Evolutionary conservation across 2,888 invertebrate species (phyloP), one percentile per base, ranked within the genome.

Genomic region (Dynastes tityus): DNA sequence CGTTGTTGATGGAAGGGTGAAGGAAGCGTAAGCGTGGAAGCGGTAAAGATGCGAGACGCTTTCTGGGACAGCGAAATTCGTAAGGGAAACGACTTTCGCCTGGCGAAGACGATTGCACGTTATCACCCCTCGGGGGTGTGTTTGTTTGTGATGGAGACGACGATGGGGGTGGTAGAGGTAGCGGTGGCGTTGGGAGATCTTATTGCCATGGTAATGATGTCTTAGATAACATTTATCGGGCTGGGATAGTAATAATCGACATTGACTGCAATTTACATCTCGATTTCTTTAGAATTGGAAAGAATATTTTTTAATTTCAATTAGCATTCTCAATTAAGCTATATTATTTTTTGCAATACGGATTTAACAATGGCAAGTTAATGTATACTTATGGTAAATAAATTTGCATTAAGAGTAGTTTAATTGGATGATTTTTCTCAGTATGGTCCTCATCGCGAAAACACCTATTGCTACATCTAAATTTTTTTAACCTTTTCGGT

Each of bases 221-320:
- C 51, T 70, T 51, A 64, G 70, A 53, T 70, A 51, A 49, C 11
- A 51, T 51, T 67, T 67, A 67, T 67, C 67, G 40, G 61, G 61
- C 8, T 11, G 45, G 8, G 45, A 11, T 11, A 1, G 9, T 45
- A 11, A 1, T 16, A 61, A 5, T 29, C 22, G 22, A 22, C 29
- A 5, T 22, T 22, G 61, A 11, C 22, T 45, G 2, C 11, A 11
- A 11, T 8, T 8, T 45, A 1, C 45, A 2, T 45, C 2, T 45
- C 45, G 45, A 45, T 5, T 8, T 11, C 45, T 45, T 45, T 45
- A 8, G 9, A 11, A 45, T 45, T 0, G 45, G 45, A 45, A 45
- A 37, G 6, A 5, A 6, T 6, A 37, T 37, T 37, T 37, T 37
- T 6, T 37, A 37, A 37, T 37, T 37, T 37, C 6, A 3, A 5